Base-by-base conservation (phyloP, 2,888 invertebrate genomes). In the Germaria angustata region DNA sequence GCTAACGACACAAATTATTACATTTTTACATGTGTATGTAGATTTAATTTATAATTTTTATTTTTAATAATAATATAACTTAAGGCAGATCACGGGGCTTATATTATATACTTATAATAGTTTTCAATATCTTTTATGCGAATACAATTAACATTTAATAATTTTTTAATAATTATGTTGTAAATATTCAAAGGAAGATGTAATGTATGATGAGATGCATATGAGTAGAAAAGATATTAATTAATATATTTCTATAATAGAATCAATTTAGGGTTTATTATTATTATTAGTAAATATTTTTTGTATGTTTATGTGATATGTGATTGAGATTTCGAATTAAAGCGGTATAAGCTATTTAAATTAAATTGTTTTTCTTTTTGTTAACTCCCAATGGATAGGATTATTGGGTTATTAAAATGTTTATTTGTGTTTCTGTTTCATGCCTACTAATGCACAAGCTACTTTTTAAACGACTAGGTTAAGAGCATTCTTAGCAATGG, bases 281-380 rank as follows among this genome's bases (percentile, higher is more conserved):
- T n/a, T 51, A 41, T 28, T 15, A 57, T 65, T 61, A 5, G 7
- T 51, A 49, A 8, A 11, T 13, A 9, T 51, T n/a, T 36, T 71
- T 66, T 34, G 28, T 28, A 28, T 71, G 3, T 68, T 46, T 68
- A 39, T 28, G 44, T 82, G 81, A 82, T 82, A 82, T 82, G 81
- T 82, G 51, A 65, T 69, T 57, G 24, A 63, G 68, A 73, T 73
- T 81, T 78, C 49, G 39, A 71, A 59, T 63, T 73, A 68, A 82
- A 78, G 81, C 81, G 55, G 53, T 69, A 51, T 73, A 78, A 78
- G 81, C 69, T 44, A 65, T 39, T 46, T 68, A 44, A 61, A 65
- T 71, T 73, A 9, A 7, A n/a, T n/a, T n/a, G n/a, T n/a, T 63
- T 57, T 5, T 53, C 15, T 4, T 51, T 51, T 24, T 55, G 2